These are phyloP conservation scores for Gavialis gangeticus DNA, from an alignment of 2,113 vertebrate genomes.

Conservation along the genomic window DNA sequence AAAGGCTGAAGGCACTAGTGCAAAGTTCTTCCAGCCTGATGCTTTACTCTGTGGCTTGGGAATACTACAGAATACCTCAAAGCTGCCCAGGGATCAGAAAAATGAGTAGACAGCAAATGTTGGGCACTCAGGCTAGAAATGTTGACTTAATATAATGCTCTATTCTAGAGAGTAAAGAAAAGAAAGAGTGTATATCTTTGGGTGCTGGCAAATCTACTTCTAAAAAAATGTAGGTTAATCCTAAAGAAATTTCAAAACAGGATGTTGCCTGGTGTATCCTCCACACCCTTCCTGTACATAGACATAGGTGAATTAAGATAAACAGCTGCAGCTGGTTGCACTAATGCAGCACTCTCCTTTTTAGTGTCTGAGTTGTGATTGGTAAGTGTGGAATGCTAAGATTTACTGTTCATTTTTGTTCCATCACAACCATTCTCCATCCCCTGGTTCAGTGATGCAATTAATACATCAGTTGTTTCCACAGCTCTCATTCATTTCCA, in stretches of 20 bases:
- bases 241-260: conserved; percentile 67
- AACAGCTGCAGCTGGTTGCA: background rate
- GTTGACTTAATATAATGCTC: background rate
- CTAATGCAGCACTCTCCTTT: background rate
- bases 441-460: too few relatives aligned
- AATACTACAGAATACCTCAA: background rate
- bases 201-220: conserved; percentile 38
- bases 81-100: background rate
- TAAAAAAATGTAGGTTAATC: conserved; percentile 50
- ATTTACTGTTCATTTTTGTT: background rate
- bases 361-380: background rate
- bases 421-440: background rate
- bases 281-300: too few relatives aligned
- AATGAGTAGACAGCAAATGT: too few relatives aligned
- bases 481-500: background rate
- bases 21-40: background rate
- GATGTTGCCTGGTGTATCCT: conserved; percentile 9
- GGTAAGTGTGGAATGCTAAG: background rate
- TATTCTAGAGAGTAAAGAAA: background rate
- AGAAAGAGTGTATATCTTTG: background rate
- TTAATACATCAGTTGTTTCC: too few relatives aligned
- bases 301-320: conserved; percentile 2
- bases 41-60: background rate
- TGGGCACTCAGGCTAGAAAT: background rate
- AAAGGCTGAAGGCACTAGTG: too few relatives aligned